A percentile compares a stretch with the other conserved stretches of the same genome.
phyloP scores from a whole-genome alignment of 2,797 vertebrate genomes.

The Synaphobranchus kaupii region DNA sequence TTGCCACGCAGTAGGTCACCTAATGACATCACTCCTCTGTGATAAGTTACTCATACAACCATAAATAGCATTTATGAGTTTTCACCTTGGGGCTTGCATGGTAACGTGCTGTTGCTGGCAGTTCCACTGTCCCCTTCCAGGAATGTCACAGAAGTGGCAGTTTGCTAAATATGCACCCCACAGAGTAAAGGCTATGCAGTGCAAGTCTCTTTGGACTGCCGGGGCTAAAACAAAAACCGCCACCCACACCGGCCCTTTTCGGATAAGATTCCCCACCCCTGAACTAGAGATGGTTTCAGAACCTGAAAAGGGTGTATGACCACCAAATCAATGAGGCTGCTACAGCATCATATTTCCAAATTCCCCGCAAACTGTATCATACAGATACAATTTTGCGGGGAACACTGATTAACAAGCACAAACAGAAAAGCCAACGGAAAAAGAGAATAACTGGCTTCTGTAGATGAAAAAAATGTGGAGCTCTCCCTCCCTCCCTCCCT shows the following conservation, averaged over 20 bases:
- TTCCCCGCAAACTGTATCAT: not conserved
- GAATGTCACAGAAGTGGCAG: not conserved
- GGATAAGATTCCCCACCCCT: not conserved
- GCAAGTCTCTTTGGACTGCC: not conserved
- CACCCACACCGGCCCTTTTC: too few relatives aligned
- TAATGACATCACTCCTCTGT: conserved; percentile 64
- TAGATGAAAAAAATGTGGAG: not conserved
- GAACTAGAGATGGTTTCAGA: not conserved
- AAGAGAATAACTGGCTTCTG: not conserved
- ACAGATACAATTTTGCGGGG: not conserved
- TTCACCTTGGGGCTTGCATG: conserved; percentile 31
- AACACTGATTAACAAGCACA: not conserved
- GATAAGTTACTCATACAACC: conserved; percentile 52
- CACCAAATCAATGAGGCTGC: not conserved
- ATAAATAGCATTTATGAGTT: conserved; percentile 55
- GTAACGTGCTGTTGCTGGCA: not conserved
- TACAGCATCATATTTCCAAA: not conserved
- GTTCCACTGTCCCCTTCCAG: not conserved
- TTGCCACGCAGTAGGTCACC: conserved; percentile 50
- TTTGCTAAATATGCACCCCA: not conserved
- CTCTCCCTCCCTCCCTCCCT: not conserved
- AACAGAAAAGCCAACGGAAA: not conserved
- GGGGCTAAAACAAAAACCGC: not conserved
- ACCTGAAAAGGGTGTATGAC: not conserved
- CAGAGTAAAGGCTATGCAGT: not conserved